These are phyloP conservation scores for Xiphophorus birchmanni DNA, from an alignment of 2,797 vertebrate species.

Conservation along the genomic window DNA sequence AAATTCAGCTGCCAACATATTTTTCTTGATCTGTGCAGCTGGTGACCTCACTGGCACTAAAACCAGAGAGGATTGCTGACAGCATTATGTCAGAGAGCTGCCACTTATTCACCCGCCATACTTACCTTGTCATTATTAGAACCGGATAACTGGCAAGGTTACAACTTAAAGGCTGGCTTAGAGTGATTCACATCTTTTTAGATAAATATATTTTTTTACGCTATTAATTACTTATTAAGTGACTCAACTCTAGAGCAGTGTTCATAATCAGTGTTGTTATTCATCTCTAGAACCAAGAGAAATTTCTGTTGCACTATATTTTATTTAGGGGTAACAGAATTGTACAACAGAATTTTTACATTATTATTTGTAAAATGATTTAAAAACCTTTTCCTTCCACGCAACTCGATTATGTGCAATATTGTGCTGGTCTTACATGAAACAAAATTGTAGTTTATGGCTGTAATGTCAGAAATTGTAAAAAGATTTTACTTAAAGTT, in stretches of 20 bases:
- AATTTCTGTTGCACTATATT: background rate
- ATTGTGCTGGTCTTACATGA: background rate
- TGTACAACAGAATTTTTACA: background rate
- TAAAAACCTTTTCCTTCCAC: background rate
- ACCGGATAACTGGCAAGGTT: background rate
- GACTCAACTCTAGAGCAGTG: background rate
- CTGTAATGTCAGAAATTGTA: background rate
- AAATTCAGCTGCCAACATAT: conserved; percentile 7
- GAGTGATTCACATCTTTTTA: background rate
- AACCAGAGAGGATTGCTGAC: conserved; percentile 15
- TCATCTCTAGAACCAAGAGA: background rate
- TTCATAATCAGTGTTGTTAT: background rate
- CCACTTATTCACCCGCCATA: conserved; percentile 9
- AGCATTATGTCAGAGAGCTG: conserved; percentile 9
- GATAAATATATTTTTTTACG: background rate
- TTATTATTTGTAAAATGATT: background rate
- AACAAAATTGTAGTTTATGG: background rate
- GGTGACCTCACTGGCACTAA: conserved; percentile 13
- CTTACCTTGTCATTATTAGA: conserved; percentile 11
- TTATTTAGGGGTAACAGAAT: background rate
- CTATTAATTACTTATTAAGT: background rate
- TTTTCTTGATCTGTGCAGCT: conserved; percentile 16
- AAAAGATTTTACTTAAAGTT: background rate
- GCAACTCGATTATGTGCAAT: background rate
- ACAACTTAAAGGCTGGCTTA: background rate